A percentile compares a stretch with the other conserved stretches of the same genome.
phyloP scores from a whole-genome alignment of 2,113 vertebrate genomes.

The Mastomys coucha region DNA sequence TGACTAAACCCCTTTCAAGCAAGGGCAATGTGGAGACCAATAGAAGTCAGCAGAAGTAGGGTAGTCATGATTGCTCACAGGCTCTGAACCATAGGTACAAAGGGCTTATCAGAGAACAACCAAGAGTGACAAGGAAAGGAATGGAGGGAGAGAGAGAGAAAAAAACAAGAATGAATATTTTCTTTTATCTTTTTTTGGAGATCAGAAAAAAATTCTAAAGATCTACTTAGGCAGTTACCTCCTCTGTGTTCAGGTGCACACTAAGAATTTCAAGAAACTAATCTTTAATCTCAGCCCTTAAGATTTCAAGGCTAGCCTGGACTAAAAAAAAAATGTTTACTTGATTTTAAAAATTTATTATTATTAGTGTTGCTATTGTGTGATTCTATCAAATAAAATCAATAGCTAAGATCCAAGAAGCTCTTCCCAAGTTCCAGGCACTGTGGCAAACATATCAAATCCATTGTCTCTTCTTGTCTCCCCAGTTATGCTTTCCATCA shows the following conservation, averaged over 20 bases:
- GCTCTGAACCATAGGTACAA: not conserved
- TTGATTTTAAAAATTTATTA: slow-evolving; percentile 34
- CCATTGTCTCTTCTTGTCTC: slow-evolving; percentile 21
- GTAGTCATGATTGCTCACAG: not conserved
- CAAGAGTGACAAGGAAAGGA: not conserved
- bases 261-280: not conserved
- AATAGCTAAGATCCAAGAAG: not conserved
- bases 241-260: not conserved
- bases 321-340: not conserved
- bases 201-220: not conserved
- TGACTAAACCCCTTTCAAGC: not conserved
- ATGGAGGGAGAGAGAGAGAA: not conserved
- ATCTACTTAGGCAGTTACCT: not conserved
- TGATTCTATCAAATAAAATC: slow-evolving; percentile 33
- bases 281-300: not conserved
- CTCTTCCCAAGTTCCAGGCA: not conserved
- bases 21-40: rapidly evolving
- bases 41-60: not conserved
- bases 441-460: slow-evolving; percentile 44
- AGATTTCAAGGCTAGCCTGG: not conserved
- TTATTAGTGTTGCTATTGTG: not conserved
- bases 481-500: not conserved
- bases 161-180: not conserved
- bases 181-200: slow-evolving; percentile 47
- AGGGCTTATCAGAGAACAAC: not conserved